Evolutionary conservation across 1,140 invertebrate genomes (phyloP).

Genomic region (Drosophila repleta): DNA sequence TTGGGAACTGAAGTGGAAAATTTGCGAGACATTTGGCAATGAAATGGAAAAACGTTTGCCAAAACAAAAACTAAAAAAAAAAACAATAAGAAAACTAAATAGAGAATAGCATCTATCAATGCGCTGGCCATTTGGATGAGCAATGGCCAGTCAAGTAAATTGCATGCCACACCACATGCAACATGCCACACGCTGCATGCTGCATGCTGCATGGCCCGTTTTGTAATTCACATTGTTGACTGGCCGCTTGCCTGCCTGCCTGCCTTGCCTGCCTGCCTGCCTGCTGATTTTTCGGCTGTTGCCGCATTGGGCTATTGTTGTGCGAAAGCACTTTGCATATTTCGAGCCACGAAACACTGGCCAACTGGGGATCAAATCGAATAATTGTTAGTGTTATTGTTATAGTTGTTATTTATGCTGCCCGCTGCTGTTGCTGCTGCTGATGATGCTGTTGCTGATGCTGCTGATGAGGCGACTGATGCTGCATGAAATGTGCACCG

Average conservation of each 20-base stretch:
- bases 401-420: constrained; percentile 73
- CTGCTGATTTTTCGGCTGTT: constrained; percentile 38
- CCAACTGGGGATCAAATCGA: constrained; percentile 16
- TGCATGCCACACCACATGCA: constrained; percentile 14
- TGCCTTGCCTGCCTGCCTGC: not conserved
- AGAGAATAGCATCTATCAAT: not conserved
- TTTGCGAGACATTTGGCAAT: not conserved
- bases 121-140: constrained; percentile 28
- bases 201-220: not conserved
- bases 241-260: not conserved
- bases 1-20: not conserved
- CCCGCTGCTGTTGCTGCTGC: constrained; percentile 5
- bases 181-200: not conserved
- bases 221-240: constrained; percentile 30
- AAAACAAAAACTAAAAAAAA: not conserved
- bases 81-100: constrained; percentile 7
- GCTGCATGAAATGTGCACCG: constrained; percentile 47
- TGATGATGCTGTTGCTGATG: constrained; percentile 1
- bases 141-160: constrained; percentile 24
- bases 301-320: constrained; percentile 20
- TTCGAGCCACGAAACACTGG: not conserved
- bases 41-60: constrained; percentile 4
- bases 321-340: constrained; percentile 36
- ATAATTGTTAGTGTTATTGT: constrained; percentile 64
- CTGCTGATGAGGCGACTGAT: constrained; percentile 8